Conservation (phyloP, 1,140 invertebrate species). For the Asbolus verrucosus region DNA sequence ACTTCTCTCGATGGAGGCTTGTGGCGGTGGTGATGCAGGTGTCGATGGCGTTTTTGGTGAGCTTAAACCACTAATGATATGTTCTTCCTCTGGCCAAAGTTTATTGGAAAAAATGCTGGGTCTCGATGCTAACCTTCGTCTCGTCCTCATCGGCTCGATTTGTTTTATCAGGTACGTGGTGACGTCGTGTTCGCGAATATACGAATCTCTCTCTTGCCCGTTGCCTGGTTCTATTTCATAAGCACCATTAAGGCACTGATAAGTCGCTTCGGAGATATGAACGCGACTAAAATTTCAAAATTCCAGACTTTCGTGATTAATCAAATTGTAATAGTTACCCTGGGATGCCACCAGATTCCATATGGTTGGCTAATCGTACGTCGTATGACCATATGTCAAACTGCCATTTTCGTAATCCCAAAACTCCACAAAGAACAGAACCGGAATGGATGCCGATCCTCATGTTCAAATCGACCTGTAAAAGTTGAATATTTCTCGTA, state of each 20-base stretch:
- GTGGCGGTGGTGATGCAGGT: conserved; percentile 63
- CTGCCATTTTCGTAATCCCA: conserved; percentile 95
- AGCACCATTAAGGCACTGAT: conserved; percentile 85
- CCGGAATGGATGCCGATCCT: conserved; percentile 96
- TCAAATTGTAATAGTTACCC: conserved; percentile 72
- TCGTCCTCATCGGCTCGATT: conserved; percentile 77
- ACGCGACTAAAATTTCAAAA: conserved; percentile 79
- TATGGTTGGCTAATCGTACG: conserved; percentile 96
- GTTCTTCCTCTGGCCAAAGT: conserved; percentile 70
- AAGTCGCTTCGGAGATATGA: conserved; percentile 89
- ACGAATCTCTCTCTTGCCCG: conserved; percentile 85
- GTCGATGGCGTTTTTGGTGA: conserved; percentile 65
- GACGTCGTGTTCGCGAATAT: conserved; percentile 88
- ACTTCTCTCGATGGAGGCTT: conserved; percentile 59
- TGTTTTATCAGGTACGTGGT: conserved; percentile 93
- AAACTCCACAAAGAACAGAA: conserved; percentile 92
- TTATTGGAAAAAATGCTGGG: conserved; percentile 68
- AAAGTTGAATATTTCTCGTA: conserved; percentile 39
- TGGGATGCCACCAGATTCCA: conserved; percentile 95
- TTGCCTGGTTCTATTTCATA: conserved; percentile 95
- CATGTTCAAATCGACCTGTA: conserved; percentile 93
- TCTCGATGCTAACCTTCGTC: conserved; percentile 69
- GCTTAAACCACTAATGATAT: conserved; percentile 58
- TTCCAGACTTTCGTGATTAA: background rate
- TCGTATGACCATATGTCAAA: conserved; percentile 99